These are phyloP conservation scores for Macrobrachium nipponense DNA, from an alignment of 1,140 invertebrate species.

Conservation along the genomic window DNA sequence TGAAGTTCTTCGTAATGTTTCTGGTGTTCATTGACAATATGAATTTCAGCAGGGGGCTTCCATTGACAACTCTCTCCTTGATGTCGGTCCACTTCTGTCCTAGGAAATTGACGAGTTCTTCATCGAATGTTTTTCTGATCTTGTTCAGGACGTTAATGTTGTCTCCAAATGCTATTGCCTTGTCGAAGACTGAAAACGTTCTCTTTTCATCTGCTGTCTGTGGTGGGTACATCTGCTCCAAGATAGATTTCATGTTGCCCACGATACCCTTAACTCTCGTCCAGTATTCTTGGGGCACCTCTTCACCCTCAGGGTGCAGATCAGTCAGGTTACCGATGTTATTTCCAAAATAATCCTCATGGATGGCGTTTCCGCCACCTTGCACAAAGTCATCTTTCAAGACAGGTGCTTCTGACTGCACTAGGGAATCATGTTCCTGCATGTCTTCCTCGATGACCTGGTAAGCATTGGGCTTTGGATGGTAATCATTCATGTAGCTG, in stretches of 20 bases:
- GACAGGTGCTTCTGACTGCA: not conserved
- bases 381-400: not conserved
- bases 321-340: not conserved
- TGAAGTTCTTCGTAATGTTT: slow-evolving; percentile 4
- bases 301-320: not conserved
- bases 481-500: not conserved
- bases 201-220: slow-evolving; percentile 9
- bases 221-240: slow-evolving; percentile 48
- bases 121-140: slow-evolving; percentile 28
- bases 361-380: not conserved
- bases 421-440: not conserved
- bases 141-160: slow-evolving; percentile 15
- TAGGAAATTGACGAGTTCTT: slow-evolving; percentile 25
- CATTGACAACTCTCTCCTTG: slow-evolving; percentile 19
- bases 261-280: slow-evolving; percentile 42
- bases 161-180: slow-evolving; percentile 34
- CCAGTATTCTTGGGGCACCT: slow-evolving; percentile 35
- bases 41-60: slow-evolving; percentile 22
- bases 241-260: slow-evolving; percentile 52
- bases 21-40: slow-evolving; percentile 10
- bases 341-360: not conserved
- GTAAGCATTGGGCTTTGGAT: slow-evolving; percentile 8
- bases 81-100: slow-evolving; percentile 34
- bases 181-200: slow-evolving; percentile 21
- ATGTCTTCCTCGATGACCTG: not conserved